Evolutionary conservation across 2,797 vertebrate genomes (phyloP).

Genomic region (Oreochromis mossambicus): DNA sequence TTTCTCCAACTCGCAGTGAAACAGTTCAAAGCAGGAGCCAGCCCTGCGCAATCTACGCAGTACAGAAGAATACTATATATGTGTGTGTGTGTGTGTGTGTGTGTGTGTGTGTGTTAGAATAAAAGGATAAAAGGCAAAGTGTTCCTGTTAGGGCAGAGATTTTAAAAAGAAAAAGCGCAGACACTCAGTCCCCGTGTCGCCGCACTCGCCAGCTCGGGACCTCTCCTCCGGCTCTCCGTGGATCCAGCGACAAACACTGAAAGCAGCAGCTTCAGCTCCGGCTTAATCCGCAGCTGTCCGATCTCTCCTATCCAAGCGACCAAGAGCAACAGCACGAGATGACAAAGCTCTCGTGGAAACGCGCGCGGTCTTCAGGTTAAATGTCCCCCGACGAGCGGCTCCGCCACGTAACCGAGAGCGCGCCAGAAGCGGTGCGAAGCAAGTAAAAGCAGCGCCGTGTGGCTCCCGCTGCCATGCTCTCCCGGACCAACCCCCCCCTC

Average conservation of each 20-base stretch:
- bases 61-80: rapidly evolving
- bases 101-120: neutral
- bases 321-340: neutral
- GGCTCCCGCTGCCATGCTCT: conserved; percentile 59
- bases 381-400: conserved; percentile 14
- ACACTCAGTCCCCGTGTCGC: neutral
- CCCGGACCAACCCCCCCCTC: conserved; percentile 9
- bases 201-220: neutral
- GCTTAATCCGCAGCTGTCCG: neutral
- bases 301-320: neutral
- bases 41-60: neutral
- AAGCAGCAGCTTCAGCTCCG: conserved; percentile 12
- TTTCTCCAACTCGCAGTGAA: conserved; percentile 27
- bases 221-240: neutral
- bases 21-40: neutral
- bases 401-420: conserved; percentile 53
- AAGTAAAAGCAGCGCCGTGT: conserved; percentile 15
- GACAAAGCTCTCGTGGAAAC: neutral
- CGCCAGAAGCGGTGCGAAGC: neutral
- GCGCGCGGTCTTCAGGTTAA: neutral
- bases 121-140: neutral
- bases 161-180: neutral
- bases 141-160: neutral
- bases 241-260: conserved; percentile 5
- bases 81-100: rapidly evolving